Evolutionary conservation across 2,888 invertebrate species (phyloP).

Genomic region (Eupeodes latifasciatus): DNA sequence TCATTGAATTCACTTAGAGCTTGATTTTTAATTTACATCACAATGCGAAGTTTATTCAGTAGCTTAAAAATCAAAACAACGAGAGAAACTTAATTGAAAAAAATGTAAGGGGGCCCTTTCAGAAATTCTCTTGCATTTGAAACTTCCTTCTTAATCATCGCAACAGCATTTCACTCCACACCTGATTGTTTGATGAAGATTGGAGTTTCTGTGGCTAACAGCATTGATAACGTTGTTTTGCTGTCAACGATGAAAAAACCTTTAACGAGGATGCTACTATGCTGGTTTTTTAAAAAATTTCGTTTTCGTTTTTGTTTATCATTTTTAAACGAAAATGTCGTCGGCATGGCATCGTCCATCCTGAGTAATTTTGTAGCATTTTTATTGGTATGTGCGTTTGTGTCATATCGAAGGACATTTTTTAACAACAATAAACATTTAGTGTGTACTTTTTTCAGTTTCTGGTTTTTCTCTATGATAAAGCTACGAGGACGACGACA

Average conservation of each 20-base stretch:
- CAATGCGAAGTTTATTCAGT: too few species aligned
- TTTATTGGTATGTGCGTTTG: background rate
- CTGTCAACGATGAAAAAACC: constrained; percentile 54
- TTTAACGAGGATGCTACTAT: constrained; percentile 62
- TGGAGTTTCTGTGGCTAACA: constrained; percentile 46
- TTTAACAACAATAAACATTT: constrained; percentile 72
- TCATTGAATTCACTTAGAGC: too few species aligned
- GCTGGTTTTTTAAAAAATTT: constrained; percentile 15
- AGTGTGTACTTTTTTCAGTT: constrained; percentile 69
- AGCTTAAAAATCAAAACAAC: too few species aligned
- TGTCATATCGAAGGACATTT: constrained; percentile 65
- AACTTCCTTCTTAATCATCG: background rate
- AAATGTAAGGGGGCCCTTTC: background rate
- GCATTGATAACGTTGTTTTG: constrained; percentile 54
- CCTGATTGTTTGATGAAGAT: background rate
- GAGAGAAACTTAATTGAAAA: background rate
- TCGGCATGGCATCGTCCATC: constrained; percentile 36
- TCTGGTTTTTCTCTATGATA: background rate
- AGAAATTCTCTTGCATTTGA: background rate
- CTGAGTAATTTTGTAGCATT: constrained; percentile 64
- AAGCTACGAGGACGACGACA: too few species aligned
- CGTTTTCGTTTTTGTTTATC: background rate
- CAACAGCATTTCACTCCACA: background rate
- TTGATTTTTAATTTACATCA: too few species aligned
- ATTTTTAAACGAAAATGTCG: constrained; percentile 44